phyloP scores from a whole-genome alignment of 2,888 invertebrate genomes.

The Trissonchulus latispiculum region DNA sequence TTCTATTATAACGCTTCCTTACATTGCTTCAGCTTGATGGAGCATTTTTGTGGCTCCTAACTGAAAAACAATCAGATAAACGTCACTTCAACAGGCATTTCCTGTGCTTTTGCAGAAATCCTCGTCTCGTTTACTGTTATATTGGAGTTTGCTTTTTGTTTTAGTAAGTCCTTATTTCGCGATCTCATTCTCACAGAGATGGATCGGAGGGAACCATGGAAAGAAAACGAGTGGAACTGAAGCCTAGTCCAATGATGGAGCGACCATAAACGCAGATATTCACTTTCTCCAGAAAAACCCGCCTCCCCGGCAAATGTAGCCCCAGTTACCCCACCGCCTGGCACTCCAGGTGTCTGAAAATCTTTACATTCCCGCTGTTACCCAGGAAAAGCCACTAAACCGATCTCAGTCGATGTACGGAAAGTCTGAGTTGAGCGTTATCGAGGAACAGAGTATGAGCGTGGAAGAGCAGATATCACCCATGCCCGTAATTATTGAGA shows the following conservation, averaged over 20 bases:
- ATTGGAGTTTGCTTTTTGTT: too few species aligned
- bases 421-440: conserved; percentile 14
- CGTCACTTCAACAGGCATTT: too few species aligned
- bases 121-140: too few species aligned
- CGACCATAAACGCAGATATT: background rate
- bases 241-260: background rate
- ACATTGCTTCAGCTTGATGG: too few species aligned
- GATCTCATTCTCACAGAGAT: background rate
- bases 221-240: background rate
- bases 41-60: too few species aligned
- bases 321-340: background rate
- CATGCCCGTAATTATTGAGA: background rate
- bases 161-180: background rate
- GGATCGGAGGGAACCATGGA: background rate
- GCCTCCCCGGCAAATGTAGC: background rate
- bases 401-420: background rate
- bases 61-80: too few species aligned
- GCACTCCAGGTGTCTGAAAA: background rate
- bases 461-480: background rate
- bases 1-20: too few species aligned
- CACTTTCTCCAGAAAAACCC: background rate
- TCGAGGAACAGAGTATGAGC: conserved; percentile 6
- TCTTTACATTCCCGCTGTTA: background rate
- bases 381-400: background rate
- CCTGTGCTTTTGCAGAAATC: too few species aligned